Percentiles rank a stretch among this genome's conserved stretches.
Evolutionary conservation across 2,113 vertebrate genomes (phyloP).

Genomic region (Pelvicachromis taeniatus): DNA sequence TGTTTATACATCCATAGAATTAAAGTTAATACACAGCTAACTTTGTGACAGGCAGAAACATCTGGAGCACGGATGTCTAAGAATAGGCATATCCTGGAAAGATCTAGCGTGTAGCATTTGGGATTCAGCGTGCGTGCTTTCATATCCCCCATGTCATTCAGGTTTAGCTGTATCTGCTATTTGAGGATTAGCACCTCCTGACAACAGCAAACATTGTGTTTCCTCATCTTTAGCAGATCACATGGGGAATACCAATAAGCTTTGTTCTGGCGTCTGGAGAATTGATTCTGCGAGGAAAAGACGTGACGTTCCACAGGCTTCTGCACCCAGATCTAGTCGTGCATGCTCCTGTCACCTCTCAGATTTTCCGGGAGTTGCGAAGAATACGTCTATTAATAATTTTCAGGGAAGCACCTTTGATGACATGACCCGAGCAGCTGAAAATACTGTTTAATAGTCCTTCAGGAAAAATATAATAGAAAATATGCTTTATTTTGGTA

Average conservation of each 20-base stretch:
- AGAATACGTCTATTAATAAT: neutral
- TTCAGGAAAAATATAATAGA: neutral
- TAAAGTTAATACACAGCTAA: constrained; percentile 8
- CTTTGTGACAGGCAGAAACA: neutral
- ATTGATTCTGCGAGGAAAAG: neutral
- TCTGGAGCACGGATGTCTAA: constrained; percentile 3
- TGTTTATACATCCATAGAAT: neutral
- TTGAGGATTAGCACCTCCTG: constrained; percentile 56
- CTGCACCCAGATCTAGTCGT: neutral
- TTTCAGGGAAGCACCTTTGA: neutral
- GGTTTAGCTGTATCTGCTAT: constrained; percentile 50
- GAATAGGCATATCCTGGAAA: constrained; percentile 8
- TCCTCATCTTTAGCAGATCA: constrained; percentile 44
- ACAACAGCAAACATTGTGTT: constrained; percentile 58
- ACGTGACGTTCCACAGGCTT: neutral
- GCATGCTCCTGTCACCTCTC: neutral
- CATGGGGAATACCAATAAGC: constrained; percentile 38
- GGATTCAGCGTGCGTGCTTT: constrained; percentile 38
- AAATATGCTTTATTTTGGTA: neutral
- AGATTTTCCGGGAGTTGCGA: neutral
- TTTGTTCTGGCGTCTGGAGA: neutral
- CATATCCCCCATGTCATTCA: constrained; percentile 48
- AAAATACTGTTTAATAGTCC: neutral
- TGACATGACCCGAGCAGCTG: neutral
- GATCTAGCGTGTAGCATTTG: constrained; percentile 32